Conservation (phyloP, 2,888 invertebrate species). For the Eremobia ochroleuca region DNA sequence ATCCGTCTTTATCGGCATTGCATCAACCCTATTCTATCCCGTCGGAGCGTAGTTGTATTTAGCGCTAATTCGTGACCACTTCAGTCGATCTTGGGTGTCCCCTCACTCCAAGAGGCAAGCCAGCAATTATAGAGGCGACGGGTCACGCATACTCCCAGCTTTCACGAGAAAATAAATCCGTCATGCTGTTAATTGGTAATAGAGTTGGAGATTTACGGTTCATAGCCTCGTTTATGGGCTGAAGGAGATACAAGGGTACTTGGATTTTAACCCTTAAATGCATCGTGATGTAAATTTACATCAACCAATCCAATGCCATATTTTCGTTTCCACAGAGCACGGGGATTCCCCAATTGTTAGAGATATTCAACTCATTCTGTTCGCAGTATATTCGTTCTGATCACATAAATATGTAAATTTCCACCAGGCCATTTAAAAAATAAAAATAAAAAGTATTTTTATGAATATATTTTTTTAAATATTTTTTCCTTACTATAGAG, state of each 20-base stretch:
- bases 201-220: slow-evolving; percentile 19
- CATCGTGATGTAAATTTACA: no score
- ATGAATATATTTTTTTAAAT: no score
- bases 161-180: slow-evolving; percentile 53
- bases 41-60: slow-evolving; percentile 31
- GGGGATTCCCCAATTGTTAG: no score
- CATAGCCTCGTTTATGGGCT: background rate
- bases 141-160: slow-evolving; percentile 32
- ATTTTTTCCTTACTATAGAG: no score
- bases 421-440: no score
- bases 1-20: background rate
- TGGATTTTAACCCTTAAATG: no score
- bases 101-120: slow-evolving; percentile 34
- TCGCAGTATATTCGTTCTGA: no score
- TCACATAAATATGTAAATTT: no score
- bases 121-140: slow-evolving; percentile 44
- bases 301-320: no score
- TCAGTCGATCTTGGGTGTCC: slow-evolving; percentile 53
- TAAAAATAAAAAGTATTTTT: no score
- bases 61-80: slow-evolving; percentile 55
- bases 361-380: no score
- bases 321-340: no score
- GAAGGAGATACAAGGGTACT: slow-evolving; percentile 3
- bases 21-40: slow-evolving; percentile 4
- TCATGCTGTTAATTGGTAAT: slow-evolving; percentile 23